These are phyloP conservation scores for Germaria angustata DNA, from an alignment of 2,888 invertebrate genomes.

Conservation along the genomic window DNA sequence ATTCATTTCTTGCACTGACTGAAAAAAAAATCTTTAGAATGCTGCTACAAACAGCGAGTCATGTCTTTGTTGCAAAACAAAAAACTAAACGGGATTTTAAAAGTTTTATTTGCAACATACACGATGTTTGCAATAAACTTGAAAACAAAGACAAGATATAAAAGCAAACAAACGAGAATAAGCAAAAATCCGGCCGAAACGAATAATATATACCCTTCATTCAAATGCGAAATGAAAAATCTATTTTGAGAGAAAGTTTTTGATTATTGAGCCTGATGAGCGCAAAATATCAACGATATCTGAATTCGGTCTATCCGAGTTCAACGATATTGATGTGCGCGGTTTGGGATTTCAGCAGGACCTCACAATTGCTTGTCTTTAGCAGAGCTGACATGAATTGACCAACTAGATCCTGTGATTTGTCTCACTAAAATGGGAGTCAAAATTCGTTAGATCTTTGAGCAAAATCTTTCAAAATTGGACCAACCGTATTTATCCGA, in stretches of 20 bases:
- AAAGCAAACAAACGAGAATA: not conserved
- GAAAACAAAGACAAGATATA: constrained; percentile 27
- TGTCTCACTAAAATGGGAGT: too few relatives aligned
- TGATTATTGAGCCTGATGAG: too few relatives aligned
- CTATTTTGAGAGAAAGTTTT: not conserved
- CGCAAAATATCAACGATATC: too few relatives aligned
- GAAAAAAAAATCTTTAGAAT: constrained; percentile 34
- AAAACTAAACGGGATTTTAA: constrained; percentile 54
- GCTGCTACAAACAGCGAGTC: constrained; percentile 28
- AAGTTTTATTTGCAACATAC: constrained; percentile 51
- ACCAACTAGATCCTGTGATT: too few relatives aligned
- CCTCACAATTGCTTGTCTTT: too few relatives aligned
- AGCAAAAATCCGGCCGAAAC: not conserved
- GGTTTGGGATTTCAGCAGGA: too few relatives aligned
- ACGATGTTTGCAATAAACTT: constrained; percentile 50
- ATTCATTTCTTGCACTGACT: constrained; percentile 13
- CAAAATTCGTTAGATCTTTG: too few relatives aligned
- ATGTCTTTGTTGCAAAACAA: constrained; percentile 18
- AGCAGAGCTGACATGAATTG: too few relatives aligned
- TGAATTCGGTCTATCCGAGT: too few relatives aligned
- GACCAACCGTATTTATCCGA: too few relatives aligned
- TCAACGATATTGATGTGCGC: too few relatives aligned
- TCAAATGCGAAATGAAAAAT: not conserved
- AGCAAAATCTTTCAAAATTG: too few relatives aligned
- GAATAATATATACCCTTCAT: not conserved